Conservation (phyloP, 2,888 invertebrate genomes). For the Torymus aiolomorphi region DNA sequence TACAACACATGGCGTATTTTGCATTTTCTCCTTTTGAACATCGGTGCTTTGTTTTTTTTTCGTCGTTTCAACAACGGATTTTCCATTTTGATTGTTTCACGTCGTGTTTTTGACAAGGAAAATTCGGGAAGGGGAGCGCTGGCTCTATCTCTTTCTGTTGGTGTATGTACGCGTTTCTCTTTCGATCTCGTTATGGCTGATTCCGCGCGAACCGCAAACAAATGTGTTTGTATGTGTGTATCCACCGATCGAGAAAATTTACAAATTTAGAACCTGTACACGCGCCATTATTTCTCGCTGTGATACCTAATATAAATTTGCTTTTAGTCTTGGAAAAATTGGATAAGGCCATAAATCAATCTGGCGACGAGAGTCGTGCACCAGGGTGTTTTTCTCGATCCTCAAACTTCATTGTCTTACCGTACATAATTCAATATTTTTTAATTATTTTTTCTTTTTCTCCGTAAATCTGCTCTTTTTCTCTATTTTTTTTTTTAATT, state of each 20-base stretch:
- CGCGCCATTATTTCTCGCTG: constrained; percentile 66
- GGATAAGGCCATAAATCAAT: constrained; percentile 75
- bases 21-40: constrained; percentile 39
- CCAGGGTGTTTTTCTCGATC: constrained; percentile 63
- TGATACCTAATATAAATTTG: constrained; percentile 74
- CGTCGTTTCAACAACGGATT: constrained; percentile 24
- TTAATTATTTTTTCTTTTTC: constrained; percentile 39
- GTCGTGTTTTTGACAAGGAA: not conserved
- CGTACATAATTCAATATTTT: constrained; percentile 50
- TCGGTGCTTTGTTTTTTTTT: constrained; percentile 35
- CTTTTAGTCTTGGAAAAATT: constrained; percentile 75
- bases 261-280: constrained; percentile 72
- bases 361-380: constrained; percentile 72
- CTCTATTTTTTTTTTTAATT: constrained; percentile 36
- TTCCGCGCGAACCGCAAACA: constrained; percentile 72
- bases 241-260: constrained; percentile 69
- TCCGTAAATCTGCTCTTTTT: constrained; percentile 41
- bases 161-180: not conserved
- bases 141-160: constrained; percentile 32
- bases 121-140: not conserved
- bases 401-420: constrained; percentile 56
- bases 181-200: constrained; percentile 23
- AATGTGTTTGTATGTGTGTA: constrained; percentile 51
- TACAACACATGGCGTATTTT: constrained; percentile 24
- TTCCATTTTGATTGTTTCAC: constrained; percentile 50